These are phyloP conservation scores for Tetrax tetrax DNA, from an alignment of 2,113 vertebrate genomes.

Conservation along the genomic window DNA sequence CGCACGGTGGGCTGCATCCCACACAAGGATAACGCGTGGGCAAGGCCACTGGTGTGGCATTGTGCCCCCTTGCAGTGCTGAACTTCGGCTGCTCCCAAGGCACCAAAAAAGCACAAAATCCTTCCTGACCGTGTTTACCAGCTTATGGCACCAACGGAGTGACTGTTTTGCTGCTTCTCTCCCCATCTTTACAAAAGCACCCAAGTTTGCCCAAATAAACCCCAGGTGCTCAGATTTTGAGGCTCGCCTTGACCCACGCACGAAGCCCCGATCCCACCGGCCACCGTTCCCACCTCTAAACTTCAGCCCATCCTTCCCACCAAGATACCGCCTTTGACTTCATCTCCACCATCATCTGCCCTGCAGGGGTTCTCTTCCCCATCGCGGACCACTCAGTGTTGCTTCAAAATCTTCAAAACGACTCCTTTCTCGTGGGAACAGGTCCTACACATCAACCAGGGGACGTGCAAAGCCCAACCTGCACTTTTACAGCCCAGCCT, in stretches of 20 bases:
- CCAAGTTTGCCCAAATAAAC: background rate
- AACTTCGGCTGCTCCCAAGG: fast-evolving
- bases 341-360: background rate
- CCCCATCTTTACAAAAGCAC: background rate
- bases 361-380: background rate
- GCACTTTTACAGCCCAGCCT: background rate
- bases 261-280: fast-evolving
- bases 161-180: fast-evolving
- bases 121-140: background rate
- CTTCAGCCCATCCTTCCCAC: fast-evolving
- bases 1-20: fast-evolving
- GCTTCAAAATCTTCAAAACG: background rate
- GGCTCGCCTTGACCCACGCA: fast-evolving
- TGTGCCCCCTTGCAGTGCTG: no score
- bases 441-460: background rate
- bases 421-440: background rate
- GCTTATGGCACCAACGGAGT: background rate
- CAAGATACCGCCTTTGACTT: fast-evolving
- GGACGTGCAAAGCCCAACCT: background rate
- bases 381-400: fast-evolving
- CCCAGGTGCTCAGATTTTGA: fast-evolving
- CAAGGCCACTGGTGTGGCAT: background rate
- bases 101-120: background rate
- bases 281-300: fast-evolving
- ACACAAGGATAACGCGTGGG: fast-evolving